Base-by-base conservation (phyloP, 2,113 vertebrate genomes). In the Pygathrix nemaeus region DNA sequence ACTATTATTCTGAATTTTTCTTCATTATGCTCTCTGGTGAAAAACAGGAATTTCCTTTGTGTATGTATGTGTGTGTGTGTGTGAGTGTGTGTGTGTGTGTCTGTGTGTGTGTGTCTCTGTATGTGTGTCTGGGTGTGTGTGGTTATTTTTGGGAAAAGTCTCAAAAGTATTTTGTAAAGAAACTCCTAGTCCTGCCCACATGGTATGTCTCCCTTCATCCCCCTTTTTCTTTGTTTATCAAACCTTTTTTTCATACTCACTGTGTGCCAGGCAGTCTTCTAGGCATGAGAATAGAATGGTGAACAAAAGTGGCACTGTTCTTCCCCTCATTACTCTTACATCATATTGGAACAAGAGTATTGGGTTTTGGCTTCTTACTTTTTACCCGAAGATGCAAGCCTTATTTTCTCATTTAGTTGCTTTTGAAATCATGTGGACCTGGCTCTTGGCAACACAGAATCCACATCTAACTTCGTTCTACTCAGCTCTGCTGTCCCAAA, bases 111-210 rank as follows among this genome's bases (percentile, higher is more conserved):
- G 12, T 45, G 30, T 45, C n/a, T 18, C 13, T 50, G 48, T 48
- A 11, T 61, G 20, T 59, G 12, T 45, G 30, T 45, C n/a, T 18
- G 20, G 12, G 50, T 35, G 2, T 55, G 38, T 6, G 1, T 6
- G 17, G 20, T n/a, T 80, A 55, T n/a, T 55, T 68, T 48, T 82
- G 10, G 20, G 12, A 35, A 45, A 88, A 48, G 14, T 30, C 32
- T 88, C 30, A 59, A 14, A 79, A 84, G n/a, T 40, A 16, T 94
- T 81, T 92, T 79, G 16, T 76, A 55, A 78, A 35, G 38, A 48
- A 17, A 45, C 38, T 16, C 66, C 81, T 27, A 23, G 17, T 13
- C 9, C 61, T 38, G 12, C 21, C 27, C 52, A 25, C 7, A 13
- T 6, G 27, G 4, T 72, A 10, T 30, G 12, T 9, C 40, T 89